Evolutionary conservation across 2,113 vertebrate genomes (phyloP).

Genomic region (Eublepharis macularius): DNA sequence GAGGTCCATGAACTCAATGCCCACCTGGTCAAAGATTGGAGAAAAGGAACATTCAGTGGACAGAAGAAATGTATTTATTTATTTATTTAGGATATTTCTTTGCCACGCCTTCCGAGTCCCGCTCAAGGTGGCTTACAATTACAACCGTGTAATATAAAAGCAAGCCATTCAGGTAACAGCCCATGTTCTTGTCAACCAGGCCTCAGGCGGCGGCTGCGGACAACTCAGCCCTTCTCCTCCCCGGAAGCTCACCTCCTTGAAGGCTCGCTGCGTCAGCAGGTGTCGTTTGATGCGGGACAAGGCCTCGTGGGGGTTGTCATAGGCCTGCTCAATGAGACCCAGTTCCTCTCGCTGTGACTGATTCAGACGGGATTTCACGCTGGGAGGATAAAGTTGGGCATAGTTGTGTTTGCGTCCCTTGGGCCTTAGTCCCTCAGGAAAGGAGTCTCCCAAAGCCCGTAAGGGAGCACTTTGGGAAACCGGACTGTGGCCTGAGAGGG

Average conservation of each 20-base stretch:
- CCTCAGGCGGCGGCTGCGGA: not conserved
- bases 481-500: too few relatives aligned
- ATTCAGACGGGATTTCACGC: slow-evolving; percentile 97
- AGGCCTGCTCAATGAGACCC: slow-evolving; percentile 97
- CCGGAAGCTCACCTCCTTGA: slow-evolving; percentile 88
- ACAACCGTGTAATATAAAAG: too few relatives aligned
- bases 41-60: not conserved
- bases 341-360: slow-evolving; percentile 97
- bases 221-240: not conserved
- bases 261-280: slow-evolving; percentile 97
- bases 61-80: rapidly evolving
- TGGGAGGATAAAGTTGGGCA: slow-evolving; percentile 55
- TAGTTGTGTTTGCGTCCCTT: not conserved
- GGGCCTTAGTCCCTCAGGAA: too few relatives aligned
- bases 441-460: too few relatives aligned
- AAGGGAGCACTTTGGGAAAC: too few relatives aligned
- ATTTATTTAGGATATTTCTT: too few relatives aligned
- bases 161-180: too few relatives aligned
- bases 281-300: slow-evolving; percentile 99
- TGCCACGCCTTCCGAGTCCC: too few relatives aligned
- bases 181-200: too few relatives aligned
- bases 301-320: slow-evolving; percentile 98
- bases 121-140: too few relatives aligned
- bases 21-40: slow-evolving; percentile 79
- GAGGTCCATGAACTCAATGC: slow-evolving; percentile 99